Conservation (phyloP, 2,797 vertebrate genomes). For the Eospalax fontanierii region DNA sequence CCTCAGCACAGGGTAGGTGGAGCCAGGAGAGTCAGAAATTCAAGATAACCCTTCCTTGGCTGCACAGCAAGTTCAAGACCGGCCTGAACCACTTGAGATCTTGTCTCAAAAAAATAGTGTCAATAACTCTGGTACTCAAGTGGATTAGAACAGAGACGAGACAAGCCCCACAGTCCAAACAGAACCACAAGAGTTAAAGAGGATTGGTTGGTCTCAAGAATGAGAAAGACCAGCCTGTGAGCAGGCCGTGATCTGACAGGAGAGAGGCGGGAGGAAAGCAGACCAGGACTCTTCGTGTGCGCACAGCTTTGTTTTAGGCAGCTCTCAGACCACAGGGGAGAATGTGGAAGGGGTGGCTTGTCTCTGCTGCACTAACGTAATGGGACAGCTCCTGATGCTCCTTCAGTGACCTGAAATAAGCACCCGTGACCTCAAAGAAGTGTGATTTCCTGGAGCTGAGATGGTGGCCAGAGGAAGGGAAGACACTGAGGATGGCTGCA, state of each 20-base stretch:
- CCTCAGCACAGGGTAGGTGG: background rate
- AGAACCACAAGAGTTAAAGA: background rate
- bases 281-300: background rate
- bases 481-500: background rate
- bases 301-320: background rate
- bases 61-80: background rate
- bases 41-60: background rate
- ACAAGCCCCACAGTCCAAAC: background rate
- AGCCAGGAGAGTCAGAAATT: background rate
- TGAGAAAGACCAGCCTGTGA: fast-evolving
- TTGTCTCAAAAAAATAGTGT: background rate
- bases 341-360: background rate
- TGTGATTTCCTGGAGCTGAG: fast-evolving
- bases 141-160: background rate
- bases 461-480: background rate
- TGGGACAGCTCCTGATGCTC: no score
- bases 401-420: background rate
- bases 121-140: fast-evolving
- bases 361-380: background rate
- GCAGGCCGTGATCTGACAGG: background rate
- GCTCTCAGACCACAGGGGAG: no score
- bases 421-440: background rate
- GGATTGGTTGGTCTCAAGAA: background rate
- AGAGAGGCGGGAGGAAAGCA: background rate
- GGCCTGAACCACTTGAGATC: background rate